Evolutionary conservation across 1,140 invertebrate species (phyloP).

Genomic region (Pachyrhynchus sulphureomaculatus): DNA sequence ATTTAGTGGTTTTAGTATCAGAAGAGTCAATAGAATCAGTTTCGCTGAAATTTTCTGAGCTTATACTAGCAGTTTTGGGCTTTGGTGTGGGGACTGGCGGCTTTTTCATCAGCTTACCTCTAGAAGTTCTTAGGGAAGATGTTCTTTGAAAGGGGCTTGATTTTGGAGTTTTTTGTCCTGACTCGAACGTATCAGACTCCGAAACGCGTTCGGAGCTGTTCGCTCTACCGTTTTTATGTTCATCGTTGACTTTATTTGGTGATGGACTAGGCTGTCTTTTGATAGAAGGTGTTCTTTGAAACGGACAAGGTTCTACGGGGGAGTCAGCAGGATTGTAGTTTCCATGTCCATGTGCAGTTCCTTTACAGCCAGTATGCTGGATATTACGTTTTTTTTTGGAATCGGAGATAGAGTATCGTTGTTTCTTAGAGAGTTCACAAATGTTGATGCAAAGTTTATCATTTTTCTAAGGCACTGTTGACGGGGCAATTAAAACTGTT

Average conservation of each 20-base stretch:
- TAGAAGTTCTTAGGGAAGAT: constrained; percentile 27
- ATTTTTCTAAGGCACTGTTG: too few species aligned
- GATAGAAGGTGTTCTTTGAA: constrained; percentile 31
- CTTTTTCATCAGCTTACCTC: constrained; percentile 9
- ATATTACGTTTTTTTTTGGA: constrained; percentile 56
- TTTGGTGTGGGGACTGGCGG: constrained; percentile 11
- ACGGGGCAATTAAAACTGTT: too few species aligned
- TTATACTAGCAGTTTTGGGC: constrained; percentile 51
- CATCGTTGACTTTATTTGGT: constrained; percentile 2
- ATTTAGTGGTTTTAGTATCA: constrained; percentile 33
- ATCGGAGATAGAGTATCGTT: constrained; percentile 53
- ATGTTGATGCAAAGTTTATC: constrained; percentile 63
- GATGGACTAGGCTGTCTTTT: constrained; percentile 14
- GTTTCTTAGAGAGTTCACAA: constrained; percentile 64
- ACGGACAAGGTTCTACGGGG: constrained; percentile 21
- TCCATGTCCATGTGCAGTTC: constrained; percentile 62
- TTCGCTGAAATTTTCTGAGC: constrained; percentile 59
- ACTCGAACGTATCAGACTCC: constrained; percentile 9
- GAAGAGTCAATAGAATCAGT: constrained; percentile 53
- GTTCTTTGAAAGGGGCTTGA: constrained; percentile 31
- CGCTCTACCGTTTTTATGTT: neutral
- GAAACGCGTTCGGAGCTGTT: constrained; percentile 1
- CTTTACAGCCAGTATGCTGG: constrained; percentile 68
- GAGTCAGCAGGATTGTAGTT: constrained; percentile 24
- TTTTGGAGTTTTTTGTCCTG: constrained; percentile 2